Conservation (phyloP, 2,888 invertebrate genomes). For the Nebria brevicollis region DNA sequence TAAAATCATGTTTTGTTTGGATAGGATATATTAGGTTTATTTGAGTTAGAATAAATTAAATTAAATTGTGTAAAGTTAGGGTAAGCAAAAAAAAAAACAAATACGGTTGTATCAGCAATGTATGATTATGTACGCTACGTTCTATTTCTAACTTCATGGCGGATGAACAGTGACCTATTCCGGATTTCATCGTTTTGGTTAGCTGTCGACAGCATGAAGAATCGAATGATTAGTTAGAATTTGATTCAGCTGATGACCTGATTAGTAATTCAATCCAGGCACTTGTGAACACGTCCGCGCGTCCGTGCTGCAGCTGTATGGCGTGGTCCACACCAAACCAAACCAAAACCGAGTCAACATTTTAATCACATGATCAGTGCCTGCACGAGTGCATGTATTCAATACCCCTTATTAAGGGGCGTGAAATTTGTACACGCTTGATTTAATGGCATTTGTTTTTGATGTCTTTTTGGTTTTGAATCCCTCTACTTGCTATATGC, state of each 20-base stretch:
- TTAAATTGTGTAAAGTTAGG: too few relatives aligned
- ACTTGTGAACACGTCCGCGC: conserved; percentile 3
- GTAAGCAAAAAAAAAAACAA: too few relatives aligned
- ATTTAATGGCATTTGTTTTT: conserved; percentile 36
- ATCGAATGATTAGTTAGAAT: conserved; percentile 12
- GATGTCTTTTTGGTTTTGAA: conserved; percentile 10
- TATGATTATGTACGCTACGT: not conserved
- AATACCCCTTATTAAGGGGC: conserved; percentile 7
- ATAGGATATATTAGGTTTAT: too few relatives aligned
- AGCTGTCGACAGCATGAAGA: not conserved
- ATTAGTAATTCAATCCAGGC: conserved; percentile 26
- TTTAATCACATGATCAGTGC: not conserved
- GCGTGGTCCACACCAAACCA: not conserved
- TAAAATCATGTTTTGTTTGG: too few relatives aligned
- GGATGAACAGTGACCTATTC: not conserved
- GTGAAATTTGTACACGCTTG: conserved; percentile 30
- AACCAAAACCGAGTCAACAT: not conserved
- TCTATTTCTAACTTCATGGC: not conserved
- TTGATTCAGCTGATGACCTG: conserved; percentile 19
- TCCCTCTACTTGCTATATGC: not conserved
- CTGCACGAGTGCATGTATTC: not conserved
- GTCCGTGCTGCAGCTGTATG: not conserved
- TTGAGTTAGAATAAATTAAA: too few relatives aligned
- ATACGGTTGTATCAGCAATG: not conserved
- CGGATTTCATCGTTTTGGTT: not conserved